A percentile compares a stretch with the other conserved stretches of the same genome.
Conservation (phyloP, 2,888 invertebrate genomes). For the Ophonus ardosiacus region DNA sequence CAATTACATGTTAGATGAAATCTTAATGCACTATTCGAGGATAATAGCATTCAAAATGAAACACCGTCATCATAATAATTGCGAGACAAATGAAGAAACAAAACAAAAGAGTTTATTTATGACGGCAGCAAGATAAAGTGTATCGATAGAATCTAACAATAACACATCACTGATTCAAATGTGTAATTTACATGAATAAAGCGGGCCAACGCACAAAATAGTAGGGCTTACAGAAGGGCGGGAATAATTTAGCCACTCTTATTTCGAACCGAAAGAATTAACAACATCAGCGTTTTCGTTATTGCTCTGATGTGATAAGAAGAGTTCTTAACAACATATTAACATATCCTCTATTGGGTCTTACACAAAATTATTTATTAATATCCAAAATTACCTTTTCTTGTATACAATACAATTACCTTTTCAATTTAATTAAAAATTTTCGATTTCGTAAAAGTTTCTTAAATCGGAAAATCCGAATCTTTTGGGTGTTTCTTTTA, state of each 20-base stretch:
- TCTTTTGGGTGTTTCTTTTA: no score
- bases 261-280: background rate
- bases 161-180: conserved; percentile 44
- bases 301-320: no score
- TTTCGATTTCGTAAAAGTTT: no score
- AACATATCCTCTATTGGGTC: no score
- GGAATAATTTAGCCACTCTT: background rate
- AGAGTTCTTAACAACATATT: no score
- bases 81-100: conserved; percentile 42
- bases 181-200: conserved; percentile 51
- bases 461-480: no score
- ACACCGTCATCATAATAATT: conserved; percentile 44
- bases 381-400: no score
- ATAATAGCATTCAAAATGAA: conserved; percentile 42
- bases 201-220: conserved; percentile 14
- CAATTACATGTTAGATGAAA: conserved; percentile 40
- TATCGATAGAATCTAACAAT: conserved; percentile 44
- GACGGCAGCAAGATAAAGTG: conserved; percentile 37
- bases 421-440: no score
- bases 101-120: conserved; percentile 47
- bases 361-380: no score
- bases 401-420: no score
- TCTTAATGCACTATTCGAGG: conserved; percentile 19
- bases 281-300: background rate
- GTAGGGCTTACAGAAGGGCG: background rate